Percentiles rank a stretch among this genome's conserved stretches.
Evolutionary conservation across 2,888 invertebrate genomes (phyloP).

Genomic region (Suillia variegata): DNA sequence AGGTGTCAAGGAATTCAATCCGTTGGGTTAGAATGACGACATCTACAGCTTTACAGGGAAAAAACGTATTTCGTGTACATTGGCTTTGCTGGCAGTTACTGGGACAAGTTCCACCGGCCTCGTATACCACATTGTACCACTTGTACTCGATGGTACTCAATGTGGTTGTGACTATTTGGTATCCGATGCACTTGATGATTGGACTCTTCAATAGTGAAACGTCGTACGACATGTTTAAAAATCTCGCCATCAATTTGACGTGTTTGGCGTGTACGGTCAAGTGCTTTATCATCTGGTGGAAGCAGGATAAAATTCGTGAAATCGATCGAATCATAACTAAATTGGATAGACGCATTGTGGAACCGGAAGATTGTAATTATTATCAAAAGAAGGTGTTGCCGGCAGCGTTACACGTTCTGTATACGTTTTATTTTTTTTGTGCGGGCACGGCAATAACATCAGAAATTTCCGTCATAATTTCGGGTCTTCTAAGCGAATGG

Average conservation of each 20-base stretch:
- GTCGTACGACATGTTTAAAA: slow-evolving; percentile 26
- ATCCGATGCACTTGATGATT: slow-evolving; percentile 31
- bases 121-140: slow-evolving; percentile 11
- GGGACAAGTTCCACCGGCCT: slow-evolving; percentile 19
- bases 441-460: slow-evolving; percentile 2
- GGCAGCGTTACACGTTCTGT: background rate
- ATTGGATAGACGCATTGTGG: slow-evolving; percentile 18
- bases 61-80: slow-evolving; percentile 15
- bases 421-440: slow-evolving; percentile 10
- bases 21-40: no score
- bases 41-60: no score
- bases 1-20: no score
- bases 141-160: slow-evolving; percentile 25
- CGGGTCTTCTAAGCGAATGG: slow-evolving; percentile 23
- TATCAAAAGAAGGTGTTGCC: slow-evolving; percentile 11
- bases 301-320: slow-evolving; percentile 19
- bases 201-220: slow-evolving; percentile 24
- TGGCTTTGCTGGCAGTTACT: slow-evolving; percentile 20
- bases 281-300: slow-evolving; percentile 24
- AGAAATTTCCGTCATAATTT: slow-evolving; percentile 24
- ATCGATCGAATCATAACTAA: slow-evolving; percentile 23
- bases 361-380: slow-evolving; percentile 17
- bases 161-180: slow-evolving; percentile 24
- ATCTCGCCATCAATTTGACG: slow-evolving; percentile 26
- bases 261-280: slow-evolving; percentile 27